Percentiles rank a stretch among this genome's conserved stretches.
phyloP scores from a whole-genome alignment of 2,113 vertebrate species.

The Tachysurus vachellii region DNA sequence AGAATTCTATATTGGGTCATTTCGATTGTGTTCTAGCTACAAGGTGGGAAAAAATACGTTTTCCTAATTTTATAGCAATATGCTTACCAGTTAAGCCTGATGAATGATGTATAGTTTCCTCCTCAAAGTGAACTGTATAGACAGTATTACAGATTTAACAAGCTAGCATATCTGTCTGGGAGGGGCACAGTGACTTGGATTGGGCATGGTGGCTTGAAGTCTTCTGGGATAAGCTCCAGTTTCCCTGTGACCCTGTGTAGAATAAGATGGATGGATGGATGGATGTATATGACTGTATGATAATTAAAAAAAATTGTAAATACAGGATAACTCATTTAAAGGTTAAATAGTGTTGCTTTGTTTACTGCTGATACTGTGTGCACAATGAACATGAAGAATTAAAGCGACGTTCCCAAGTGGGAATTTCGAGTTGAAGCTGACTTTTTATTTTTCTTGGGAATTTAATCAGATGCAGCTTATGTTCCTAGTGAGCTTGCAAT shows the following conservation, averaged over 20 bases:
- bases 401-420: no score
- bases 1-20: background rate
- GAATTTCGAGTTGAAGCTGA: background rate
- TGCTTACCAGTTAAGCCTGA: background rate
- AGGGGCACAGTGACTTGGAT: no score
- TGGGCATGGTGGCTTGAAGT: no score
- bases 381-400: no score
- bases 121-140: background rate
- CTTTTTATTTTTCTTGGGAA: background rate
- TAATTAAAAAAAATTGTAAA: background rate
- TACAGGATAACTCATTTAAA: background rate
- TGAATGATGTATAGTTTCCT: background rate
- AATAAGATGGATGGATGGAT: no score
- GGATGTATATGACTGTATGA: background rate
- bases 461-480: background rate
- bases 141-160: background rate
- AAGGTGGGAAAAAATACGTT: background rate
- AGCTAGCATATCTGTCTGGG: background rate
- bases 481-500: background rate
- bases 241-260: no score
- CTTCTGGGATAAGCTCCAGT: no score
- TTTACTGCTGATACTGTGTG: background rate
- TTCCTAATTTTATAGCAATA: background rate
- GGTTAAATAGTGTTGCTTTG: background rate
- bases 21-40: background rate